Base-by-base conservation (phyloP, 2,888 invertebrate genomes). In the Drosophila eohydei region DNA sequence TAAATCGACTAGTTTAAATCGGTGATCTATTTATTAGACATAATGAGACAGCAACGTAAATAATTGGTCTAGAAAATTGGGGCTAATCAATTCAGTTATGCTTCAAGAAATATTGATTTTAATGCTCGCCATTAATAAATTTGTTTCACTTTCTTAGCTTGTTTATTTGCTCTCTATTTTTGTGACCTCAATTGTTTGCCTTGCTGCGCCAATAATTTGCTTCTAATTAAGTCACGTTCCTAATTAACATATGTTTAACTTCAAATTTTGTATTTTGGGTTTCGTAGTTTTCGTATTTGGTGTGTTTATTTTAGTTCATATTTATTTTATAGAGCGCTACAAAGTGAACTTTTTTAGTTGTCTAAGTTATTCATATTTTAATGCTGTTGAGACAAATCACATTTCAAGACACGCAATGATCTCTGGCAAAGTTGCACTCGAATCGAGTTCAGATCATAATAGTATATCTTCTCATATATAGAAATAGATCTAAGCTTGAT, bases 321-420 rank as follows among this genome's bases (percentile, higher is more conserved):
- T 65, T 63, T 70, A 80, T 76, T 71, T 40, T 28, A 14, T 58
- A 66, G 65, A 50, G 89, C 84, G 84, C 84, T 84, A 84, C 84
- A 77, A 88, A 69, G 84, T 84, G 84, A 84, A 84, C 89, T 84
- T 89, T 68, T 66, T 46, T 89, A 88, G 66, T 51, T 52, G 59
- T 58, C 62, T 78, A 77, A 83, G 80, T 50, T 61, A 80, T 50
- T 72, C 56, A 48, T 65, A 48, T 54, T 60, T 55, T 38, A 57
- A 30, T 67, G 32, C 38, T 72, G 54, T 59, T 73, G 48, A 57
- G 57, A 65, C 46, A 65, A 59, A 56, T 56, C 41, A 57, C 34
- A 66, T 51, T 57, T 58, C n/a, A 55, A 34, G 43, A 62, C 43
- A 78, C 40, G 71, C 80, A 80, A 65, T 65, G 76, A 77, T 77